A percentile compares a stretch with the other conserved stretches of the same genome.
Conservation (phyloP, 2,113 vertebrate genomes). For the Mormyrus iriodes region DNA sequence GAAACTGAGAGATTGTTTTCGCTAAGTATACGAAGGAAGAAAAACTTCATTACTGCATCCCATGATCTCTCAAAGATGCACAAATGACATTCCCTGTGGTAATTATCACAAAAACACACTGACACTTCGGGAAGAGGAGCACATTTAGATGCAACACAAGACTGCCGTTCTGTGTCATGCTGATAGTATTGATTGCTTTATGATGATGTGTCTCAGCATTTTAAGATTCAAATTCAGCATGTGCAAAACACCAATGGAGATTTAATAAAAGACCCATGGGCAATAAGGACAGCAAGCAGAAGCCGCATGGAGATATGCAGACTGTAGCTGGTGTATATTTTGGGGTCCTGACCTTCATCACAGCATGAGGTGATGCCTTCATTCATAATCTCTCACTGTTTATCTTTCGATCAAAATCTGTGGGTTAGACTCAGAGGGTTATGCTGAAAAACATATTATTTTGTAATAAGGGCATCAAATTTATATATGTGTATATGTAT, state of each 20-base stretch:
- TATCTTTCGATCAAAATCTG: background rate
- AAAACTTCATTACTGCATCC: background rate
- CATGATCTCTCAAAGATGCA: background rate
- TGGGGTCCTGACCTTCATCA: background rate
- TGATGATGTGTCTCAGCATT: background rate
- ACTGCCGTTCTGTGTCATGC: background rate
- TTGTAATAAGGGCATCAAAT: background rate
- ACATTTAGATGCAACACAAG: background rate
- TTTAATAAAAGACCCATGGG: background rate
- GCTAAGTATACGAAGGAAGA: background rate
- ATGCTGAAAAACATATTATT: background rate
- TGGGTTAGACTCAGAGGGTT: background rate
- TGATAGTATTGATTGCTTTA: conserved; percentile 5
- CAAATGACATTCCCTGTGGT: background rate
- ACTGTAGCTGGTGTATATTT: background rate
- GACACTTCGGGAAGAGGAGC: background rate
- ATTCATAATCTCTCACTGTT: background rate
- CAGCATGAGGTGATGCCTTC: background rate
- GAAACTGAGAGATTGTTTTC: background rate
- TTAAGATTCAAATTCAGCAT: background rate
- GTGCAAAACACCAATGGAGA: background rate
- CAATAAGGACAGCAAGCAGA: background rate
- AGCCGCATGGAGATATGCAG: background rate
- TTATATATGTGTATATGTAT: background rate
- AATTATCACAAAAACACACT: background rate